Percentiles rank a stretch among this genome's conserved stretches.
These are phyloP conservation scores for Tachina grossa DNA, from an alignment of 2,888 invertebrate genomes.

Conservation along the genomic window DNA sequence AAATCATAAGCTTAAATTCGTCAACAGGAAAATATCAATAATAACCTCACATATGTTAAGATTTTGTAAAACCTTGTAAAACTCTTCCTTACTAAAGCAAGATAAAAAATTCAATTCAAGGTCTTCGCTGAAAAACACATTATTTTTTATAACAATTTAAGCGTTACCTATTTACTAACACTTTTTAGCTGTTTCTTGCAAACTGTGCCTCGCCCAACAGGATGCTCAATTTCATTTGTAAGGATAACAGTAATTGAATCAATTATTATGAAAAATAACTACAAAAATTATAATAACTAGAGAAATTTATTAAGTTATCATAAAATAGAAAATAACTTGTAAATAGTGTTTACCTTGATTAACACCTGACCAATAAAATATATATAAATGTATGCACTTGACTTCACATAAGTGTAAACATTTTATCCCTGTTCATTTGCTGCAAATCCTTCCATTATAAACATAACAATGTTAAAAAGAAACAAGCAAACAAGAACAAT, in stretches of 20 bases:
- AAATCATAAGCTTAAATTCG: too few species aligned
- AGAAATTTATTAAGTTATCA: conserved; percentile 59
- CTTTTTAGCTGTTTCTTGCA: neutral
- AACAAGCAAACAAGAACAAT: conserved; percentile 22
- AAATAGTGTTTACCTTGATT: conserved; percentile 65
- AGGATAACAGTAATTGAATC: neutral
- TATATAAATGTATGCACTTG: neutral
- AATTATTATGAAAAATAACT: conserved; percentile 3
- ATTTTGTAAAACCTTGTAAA: too few species aligned
- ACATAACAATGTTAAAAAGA: neutral
- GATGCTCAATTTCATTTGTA: conserved; percentile 28
- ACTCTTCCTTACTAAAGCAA: too few species aligned
- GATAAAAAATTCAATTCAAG: too few species aligned
- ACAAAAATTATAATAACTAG: conserved; percentile 10
- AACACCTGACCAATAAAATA: conserved; percentile 53
- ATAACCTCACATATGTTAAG: too few species aligned
- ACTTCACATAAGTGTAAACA: too few species aligned
- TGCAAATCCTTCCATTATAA: conserved; percentile 5
- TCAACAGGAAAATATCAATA: too few species aligned
- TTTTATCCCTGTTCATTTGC: neutral
- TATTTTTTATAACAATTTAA: too few species aligned
- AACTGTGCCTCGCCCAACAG: neutral
- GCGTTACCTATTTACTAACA: too few species aligned
- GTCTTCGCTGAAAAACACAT: too few species aligned
- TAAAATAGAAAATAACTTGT: conserved; percentile 59